Evolutionary conservation across 2,797 vertebrate genomes (phyloP).

Genomic region (Ficedula albicollis): DNA sequence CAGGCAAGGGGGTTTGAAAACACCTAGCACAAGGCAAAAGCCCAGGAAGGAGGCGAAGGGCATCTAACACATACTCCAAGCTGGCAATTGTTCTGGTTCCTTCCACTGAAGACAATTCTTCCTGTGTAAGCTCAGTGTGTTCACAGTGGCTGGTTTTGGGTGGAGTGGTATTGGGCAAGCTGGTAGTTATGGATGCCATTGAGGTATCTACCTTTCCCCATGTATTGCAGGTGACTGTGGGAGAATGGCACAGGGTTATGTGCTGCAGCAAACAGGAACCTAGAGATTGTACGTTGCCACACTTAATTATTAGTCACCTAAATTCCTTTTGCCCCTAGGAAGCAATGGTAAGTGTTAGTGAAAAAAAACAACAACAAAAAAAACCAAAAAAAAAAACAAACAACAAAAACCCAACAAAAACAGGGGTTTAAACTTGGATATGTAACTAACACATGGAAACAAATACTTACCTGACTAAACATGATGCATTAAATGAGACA

Average conservation of each 20-base stretch:
- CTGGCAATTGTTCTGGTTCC: background rate
- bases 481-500: background rate
- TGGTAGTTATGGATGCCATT: conserved; percentile 29
- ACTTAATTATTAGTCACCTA: conserved; percentile 22
- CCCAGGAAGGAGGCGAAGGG: background rate
- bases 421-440: background rate
- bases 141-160: conserved; percentile 16
- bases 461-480: background rate
- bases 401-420: background rate
- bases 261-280: conserved; percentile 56
- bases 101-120: background rate
- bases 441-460: background rate
- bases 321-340: conserved; percentile 28
- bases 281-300: conserved; percentile 40
- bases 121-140: background rate
- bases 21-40: background rate
- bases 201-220: conserved; percentile 31
- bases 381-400: background rate
- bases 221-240: conserved; percentile 8
- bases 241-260: conserved; percentile 25
- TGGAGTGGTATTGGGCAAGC: conserved; percentile 10
- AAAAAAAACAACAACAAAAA: background rate
- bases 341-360: background rate
- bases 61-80: background rate
- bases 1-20: background rate